These are phyloP conservation scores for Diplodus puntazzo DNA, from an alignment of 2,797 vertebrate genomes.

Conservation along the genomic window DNA sequence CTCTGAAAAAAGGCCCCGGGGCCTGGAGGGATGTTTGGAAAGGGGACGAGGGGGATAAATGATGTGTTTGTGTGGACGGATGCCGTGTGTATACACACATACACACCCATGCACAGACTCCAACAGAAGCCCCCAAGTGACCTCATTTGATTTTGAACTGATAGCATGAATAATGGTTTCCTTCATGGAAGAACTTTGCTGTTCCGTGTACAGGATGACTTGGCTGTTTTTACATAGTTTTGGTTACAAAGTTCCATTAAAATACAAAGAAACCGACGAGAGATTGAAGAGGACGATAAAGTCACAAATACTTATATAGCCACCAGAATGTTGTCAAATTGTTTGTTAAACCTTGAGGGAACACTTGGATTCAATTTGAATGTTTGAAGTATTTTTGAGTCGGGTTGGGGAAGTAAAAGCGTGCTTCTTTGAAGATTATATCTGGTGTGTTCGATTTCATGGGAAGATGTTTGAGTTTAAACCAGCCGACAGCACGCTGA, in stretches of 20 bases:
- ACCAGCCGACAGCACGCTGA: not conserved
- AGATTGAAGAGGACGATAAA: not conserved
- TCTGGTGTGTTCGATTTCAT: conserved; percentile 16
- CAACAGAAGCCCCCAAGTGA: conserved; percentile 6
- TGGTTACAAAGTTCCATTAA: too few species aligned
- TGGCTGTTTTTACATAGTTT: not conserved
- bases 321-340: not conserved
- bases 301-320: too few species aligned
- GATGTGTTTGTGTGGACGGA: conserved; percentile 45
- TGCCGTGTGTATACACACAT: conserved; percentile 7
- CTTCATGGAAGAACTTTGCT: not conserved
- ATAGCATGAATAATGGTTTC: not conserved
- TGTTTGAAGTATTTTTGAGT: conserved; percentile 16
- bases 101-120: conserved; percentile 11
- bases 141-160: conserved; percentile 29
- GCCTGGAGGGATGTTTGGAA: conserved; percentile 48
- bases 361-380: not conserved
- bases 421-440: conserved; percentile 26
- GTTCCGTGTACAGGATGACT: not conserved
- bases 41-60: conserved; percentile 45
- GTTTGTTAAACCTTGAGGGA: not conserved
- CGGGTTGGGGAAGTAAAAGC: conserved; percentile 6
- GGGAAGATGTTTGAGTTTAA: conserved; percentile 17
- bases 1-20: conserved; percentile 45
- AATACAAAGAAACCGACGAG: not conserved